These are phyloP conservation scores for Eclectus roratus DNA, from an alignment of 2,113 vertebrate genomes.

Conservation along the genomic window DNA sequence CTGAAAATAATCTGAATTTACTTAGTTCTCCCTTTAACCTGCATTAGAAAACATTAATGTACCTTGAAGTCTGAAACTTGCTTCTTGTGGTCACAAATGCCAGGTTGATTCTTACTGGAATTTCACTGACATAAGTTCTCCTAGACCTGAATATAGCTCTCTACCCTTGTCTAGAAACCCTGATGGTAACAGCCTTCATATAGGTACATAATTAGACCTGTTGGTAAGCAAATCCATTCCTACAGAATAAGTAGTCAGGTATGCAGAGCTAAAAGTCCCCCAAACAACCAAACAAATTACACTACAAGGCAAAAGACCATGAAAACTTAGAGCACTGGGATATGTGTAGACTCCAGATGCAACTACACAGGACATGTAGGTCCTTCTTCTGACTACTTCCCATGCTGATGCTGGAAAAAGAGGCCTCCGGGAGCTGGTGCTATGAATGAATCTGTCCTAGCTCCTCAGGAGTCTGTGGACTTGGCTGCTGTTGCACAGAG, in stretches of 20 bases:
- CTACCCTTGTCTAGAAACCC: background rate
- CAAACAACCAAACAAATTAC: background rate
- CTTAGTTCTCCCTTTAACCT: conserved; percentile 20
- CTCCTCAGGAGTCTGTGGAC: background rate
- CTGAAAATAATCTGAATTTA: background rate
- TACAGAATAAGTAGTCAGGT: too few species aligned
- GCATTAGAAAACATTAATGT: background rate
- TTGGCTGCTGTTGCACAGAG: background rate
- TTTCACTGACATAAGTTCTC: background rate
- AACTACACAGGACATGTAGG: background rate
- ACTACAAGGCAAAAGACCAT: background rate
- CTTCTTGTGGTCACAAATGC: background rate
- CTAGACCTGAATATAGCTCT: background rate
- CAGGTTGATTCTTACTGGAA: background rate
- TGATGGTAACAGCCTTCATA: background rate
- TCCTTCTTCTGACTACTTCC: background rate
- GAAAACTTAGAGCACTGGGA: background rate
- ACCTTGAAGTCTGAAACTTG: background rate
- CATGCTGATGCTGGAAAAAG: background rate
- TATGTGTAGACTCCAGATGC: background rate
- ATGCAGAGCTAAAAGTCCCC: background rate
- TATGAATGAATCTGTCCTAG: too few species aligned
- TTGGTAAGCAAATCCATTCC: background rate
- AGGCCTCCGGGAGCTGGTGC: background rate
- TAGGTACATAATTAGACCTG: background rate